phyloP scores from a whole-genome alignment of 2,113 vertebrate genomes.

The Ailurus styani region DNA sequence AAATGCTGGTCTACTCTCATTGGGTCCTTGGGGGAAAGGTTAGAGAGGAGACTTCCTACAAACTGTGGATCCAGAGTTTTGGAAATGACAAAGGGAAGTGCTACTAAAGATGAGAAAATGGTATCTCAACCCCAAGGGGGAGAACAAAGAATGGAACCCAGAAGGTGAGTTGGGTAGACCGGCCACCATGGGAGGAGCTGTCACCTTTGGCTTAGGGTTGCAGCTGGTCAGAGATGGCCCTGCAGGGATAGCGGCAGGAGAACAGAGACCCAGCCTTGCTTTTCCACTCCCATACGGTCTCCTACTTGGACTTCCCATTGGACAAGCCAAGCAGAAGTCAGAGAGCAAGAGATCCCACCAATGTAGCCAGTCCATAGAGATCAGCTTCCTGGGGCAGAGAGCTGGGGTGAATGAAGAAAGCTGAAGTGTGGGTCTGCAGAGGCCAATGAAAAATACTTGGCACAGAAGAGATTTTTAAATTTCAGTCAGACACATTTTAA shows the following conservation, averaged over 20 bases:
- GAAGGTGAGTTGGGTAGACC: too few species aligned
- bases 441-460: background rate
- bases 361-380: fast-evolving
- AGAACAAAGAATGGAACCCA: background rate
- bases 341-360: background rate
- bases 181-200: background rate
- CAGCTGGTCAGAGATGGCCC: background rate
- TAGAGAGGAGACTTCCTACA: too few species aligned
- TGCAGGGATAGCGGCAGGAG: background rate
- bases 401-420: too few species aligned
- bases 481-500: background rate
- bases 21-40: too few species aligned
- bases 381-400: too few species aligned
- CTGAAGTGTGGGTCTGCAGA: background rate
- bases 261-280: fast-evolving
- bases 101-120: background rate
- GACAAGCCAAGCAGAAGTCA: background rate
- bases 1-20: background rate
- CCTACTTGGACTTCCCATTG: background rate
- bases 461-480: background rate
- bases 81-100: background rate
- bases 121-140: background rate
- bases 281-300: too few species aligned
- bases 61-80: background rate
- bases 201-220: fast-evolving